Conservation (phyloP, 2,797 vertebrate genomes). For the Bradypodion pumilum region DNA sequence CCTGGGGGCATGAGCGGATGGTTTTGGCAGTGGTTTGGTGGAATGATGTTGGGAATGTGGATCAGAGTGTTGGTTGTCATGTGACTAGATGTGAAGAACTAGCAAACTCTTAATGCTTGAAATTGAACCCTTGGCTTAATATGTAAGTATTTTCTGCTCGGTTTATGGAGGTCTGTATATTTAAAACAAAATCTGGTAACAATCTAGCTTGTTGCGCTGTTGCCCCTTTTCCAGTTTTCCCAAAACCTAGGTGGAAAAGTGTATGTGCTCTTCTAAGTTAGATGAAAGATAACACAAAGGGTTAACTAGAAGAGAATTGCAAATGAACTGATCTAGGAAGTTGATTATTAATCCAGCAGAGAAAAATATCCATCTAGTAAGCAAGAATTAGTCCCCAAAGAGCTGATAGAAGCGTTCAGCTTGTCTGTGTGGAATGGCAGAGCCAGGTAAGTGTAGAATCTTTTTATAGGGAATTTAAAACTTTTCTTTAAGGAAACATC, state of each 20-base stretch:
- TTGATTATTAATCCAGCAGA: constrained; percentile 94
- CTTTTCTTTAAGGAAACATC: constrained; percentile 32
- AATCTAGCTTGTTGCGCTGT: not conserved
- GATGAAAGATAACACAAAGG: constrained; percentile 81
- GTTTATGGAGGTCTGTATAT: not conserved
- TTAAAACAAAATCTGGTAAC: constrained; percentile 26
- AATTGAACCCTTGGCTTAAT: constrained; percentile 4
- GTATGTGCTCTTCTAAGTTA: constrained; percentile 38
- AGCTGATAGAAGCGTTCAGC: constrained; percentile 80
- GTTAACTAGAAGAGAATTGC: constrained; percentile 98
- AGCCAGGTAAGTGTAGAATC: constrained; percentile 79
- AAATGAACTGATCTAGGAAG: constrained; percentile 95
- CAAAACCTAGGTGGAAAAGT: constrained; percentile 35
- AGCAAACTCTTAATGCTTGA: constrained; percentile 5
- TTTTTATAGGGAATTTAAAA: constrained; percentile 48
- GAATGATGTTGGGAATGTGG: constrained; percentile 33
- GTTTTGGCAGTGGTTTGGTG: constrained; percentile 50
- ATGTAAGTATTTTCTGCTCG: constrained; percentile 13
- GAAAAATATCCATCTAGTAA: constrained; percentile 83
- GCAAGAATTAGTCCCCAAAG: constrained; percentile 81
- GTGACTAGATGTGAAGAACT: constrained; percentile 50
- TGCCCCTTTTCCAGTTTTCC: constrained; percentile 43
- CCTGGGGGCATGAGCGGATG: constrained; percentile 17
- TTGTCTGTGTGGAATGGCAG: constrained; percentile 78
- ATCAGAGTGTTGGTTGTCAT: not conserved